A percentile compares a stretch with the other conserved stretches of the same genome.
Conservation (phyloP, 2,113 vertebrate species). For the Tangachromis dhanisi region DNA sequence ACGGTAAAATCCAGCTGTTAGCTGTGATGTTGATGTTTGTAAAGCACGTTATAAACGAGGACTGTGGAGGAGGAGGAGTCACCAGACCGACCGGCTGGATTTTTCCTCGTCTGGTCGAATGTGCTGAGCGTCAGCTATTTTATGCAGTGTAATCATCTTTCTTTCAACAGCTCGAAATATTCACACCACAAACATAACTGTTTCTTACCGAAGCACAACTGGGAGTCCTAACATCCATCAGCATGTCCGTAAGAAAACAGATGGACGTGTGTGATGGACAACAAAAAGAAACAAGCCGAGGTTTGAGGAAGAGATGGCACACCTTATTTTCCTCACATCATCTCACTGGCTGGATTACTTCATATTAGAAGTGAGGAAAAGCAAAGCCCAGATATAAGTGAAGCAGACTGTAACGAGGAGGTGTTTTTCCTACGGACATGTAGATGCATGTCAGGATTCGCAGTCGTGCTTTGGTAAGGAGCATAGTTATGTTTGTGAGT, state of each 20-base stretch:
- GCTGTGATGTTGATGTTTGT: not conserved
- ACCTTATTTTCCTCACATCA: not conserved
- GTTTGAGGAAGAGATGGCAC: not conserved
- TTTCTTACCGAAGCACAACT: not conserved
- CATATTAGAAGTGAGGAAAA: not conserved
- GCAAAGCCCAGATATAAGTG: not conserved
- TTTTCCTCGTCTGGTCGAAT: not conserved
- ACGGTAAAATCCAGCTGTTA: not conserved
- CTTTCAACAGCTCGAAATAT: not conserved
- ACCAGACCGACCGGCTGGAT: not conserved
- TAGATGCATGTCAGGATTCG: not conserved
- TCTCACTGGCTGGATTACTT: not conserved
- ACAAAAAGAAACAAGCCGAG: not conserved
- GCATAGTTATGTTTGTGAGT: not conserved
- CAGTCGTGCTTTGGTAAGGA: not conserved
- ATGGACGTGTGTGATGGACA: not conserved
- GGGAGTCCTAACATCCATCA: not conserved
- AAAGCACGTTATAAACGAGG: not conserved
- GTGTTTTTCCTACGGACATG: not conserved
- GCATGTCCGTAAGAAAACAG: not conserved
- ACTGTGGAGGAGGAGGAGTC: not conserved
- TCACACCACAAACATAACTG: not conserved
- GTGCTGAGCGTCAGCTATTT: not conserved
- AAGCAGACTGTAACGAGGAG: not conserved
- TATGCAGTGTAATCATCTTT: not conserved